Percentiles rank a stretch among this genome's conserved stretches.
phyloP scores from a whole-genome alignment of 2,113 vertebrate genomes.

The Baryphthengus martii region DNA sequence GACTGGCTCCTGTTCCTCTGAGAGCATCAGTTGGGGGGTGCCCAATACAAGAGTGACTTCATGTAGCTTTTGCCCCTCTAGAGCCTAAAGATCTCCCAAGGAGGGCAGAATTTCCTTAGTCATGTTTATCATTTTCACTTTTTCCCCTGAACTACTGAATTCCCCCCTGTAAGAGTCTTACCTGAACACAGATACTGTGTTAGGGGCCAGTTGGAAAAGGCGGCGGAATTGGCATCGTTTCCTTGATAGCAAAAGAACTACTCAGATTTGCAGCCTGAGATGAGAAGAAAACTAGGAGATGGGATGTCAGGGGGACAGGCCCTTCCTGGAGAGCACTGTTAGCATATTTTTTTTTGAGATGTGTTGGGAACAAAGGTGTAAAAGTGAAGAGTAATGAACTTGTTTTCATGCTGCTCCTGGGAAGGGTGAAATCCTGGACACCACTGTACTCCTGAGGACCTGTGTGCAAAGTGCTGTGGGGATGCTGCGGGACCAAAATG shows the following conservation, averaged over 20 bases:
- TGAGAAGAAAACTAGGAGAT: neutral
- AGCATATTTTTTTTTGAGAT: fast-evolving
- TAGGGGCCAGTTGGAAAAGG: neutral
- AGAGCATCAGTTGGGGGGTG: neutral
- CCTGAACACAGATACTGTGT: neutral
- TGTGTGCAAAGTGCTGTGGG: conserved; percentile 91
- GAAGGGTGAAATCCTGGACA: conserved; percentile 78
- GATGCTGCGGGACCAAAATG: conserved; percentile 81
- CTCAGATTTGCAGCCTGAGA: neutral
- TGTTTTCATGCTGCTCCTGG: neutral
- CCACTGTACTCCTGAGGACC: conserved; percentile 83
- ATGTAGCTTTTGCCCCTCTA: neutral
- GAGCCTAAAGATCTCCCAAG: neutral
- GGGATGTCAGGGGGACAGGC: neutral
- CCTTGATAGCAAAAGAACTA: neutral
- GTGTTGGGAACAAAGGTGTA: neutral
- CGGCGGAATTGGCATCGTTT: fast-evolving
- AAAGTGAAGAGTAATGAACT: neutral
- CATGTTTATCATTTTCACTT: fast-evolving
- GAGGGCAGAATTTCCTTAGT: neutral
- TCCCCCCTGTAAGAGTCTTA: neutral
- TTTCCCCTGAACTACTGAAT: neutral
- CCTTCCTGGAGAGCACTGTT: neutral
- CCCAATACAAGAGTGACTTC: neutral
- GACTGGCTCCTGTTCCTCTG: fast-evolving